Percentiles rank a stretch among this genome's conserved stretches.
Evolutionary conservation across 2,888 invertebrate species (phyloP).

Genomic region (Liopterus haemorrhoidalis): DNA sequence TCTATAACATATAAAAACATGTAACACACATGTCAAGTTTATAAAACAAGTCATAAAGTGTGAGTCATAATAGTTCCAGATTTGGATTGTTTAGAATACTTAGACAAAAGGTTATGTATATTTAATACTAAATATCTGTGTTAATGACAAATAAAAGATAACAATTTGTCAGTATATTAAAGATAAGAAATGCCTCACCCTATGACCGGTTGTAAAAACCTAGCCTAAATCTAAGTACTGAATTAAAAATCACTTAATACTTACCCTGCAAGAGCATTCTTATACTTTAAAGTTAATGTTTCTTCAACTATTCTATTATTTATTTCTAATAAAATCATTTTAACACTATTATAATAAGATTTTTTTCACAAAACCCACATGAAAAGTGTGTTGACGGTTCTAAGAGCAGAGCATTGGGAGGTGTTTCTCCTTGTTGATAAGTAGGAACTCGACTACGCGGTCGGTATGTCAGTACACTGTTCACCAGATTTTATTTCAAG

Average conservation of each 20-base stretch:
- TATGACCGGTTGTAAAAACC: conserved; percentile 22
- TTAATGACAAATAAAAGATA: conserved; percentile 8
- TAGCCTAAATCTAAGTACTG: conserved; percentile 24
- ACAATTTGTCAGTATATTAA: conserved; percentile 6
- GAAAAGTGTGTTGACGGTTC: conserved; percentile 22
- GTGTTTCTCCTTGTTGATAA: conserved; percentile 24
- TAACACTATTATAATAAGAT: conserved; percentile 33
- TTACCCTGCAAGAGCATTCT: conserved; percentile 94
- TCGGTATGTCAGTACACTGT: conserved; percentile 19
- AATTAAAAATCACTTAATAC: conserved; percentile 42
- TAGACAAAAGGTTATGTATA: background rate
- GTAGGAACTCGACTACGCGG: conserved; percentile 20
- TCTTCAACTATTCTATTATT: conserved; percentile 99
- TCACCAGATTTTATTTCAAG: too few species aligned
- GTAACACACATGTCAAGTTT: too few species aligned
- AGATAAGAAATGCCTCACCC: conserved; percentile 22
- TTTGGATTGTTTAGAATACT: too few species aligned
- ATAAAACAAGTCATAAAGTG: too few species aligned
- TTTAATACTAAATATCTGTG: background rate
- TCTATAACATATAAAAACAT: too few species aligned
- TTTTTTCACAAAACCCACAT: conserved; percentile 24
- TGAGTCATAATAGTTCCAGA: too few species aligned
- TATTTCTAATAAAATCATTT: conserved; percentile 96
- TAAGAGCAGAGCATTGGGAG: conserved; percentile 24
- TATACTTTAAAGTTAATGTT: conserved; percentile 90